Evolutionary conservation across 2,113 vertebrate species (phyloP), one percentile per base, ranked within the genome.

Genomic region (Leptodactylus fuscus): DNA sequence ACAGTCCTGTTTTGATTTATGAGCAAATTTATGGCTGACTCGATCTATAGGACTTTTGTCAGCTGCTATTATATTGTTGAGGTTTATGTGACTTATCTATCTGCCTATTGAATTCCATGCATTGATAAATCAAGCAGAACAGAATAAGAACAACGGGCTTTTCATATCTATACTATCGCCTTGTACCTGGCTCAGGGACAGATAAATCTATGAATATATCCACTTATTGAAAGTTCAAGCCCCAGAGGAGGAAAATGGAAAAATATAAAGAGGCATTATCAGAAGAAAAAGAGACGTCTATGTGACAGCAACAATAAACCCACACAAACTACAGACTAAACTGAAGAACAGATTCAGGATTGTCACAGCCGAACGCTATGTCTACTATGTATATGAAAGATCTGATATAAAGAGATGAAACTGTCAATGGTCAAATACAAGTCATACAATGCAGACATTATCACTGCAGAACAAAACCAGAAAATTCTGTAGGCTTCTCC

Each of bases 191-290:
- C 24, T 20, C 5, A 67, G 32, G 1, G 4, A 36, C 15, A 36
- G 3, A 34, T 2, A 36, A n/a, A 34, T 34, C 29, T 5, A 67
- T 67, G 32, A 67, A 67, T 34, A 36, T 32, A 34, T 36, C 11
- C 60, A 15, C n/a, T 62, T 62, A 62, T 29, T 65, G 16, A 65
- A 65, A 32, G 60, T 65, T 65, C 58, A 60, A 60, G 58, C 24
- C n/a, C 3, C 3, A 6, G 18, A 65, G 3, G 1, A 27, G 11
- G 12, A 62, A 29, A 29, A 62, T 10, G 22, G 8, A 7, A 29
- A 58, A 62, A 62, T 1, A 62, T 27, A 60, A 60, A 27, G 24
- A 65, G 29, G 3, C 60, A 65, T 65, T 65, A 65, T 65, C 27
- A 32, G 6, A 65, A 65, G 13, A 5, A 65, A 0, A 65, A 65